Base-by-base conservation (phyloP, 2,113 vertebrate genomes). In the Terrapene triunguis region DNA sequence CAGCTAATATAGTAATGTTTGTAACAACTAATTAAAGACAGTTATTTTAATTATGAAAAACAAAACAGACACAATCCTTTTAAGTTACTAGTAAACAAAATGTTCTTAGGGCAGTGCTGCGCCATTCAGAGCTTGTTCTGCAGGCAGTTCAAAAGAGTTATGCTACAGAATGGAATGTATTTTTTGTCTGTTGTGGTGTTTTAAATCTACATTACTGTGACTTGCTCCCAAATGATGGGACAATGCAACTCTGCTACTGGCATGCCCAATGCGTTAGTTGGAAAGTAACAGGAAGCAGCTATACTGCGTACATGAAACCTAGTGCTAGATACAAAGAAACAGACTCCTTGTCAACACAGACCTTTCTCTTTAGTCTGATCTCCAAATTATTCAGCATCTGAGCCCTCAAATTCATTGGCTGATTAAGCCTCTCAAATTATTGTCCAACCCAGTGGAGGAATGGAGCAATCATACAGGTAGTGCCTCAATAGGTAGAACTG, bases 1-100 rank as follows among this genome's bases (percentile, higher is more conserved):
- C 92, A 95, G 87, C 89, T 97, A 69, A 69, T n/a, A 21, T 69
- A n/a, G 32, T 14, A 65, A n/a, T 69, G 65, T 69, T 21, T 69
- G 35, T 69, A 69, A 69, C 8, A 69, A 69, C 35, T 69, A 93
- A 95, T 97, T 97, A 95, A 95, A 94, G 14, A 21, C 65, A 90
- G 79, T 54, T 91, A 14, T 54, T 96, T 92, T 29, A 92, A n/a
- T 82, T 79, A 57, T 87, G 42, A 89, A 84, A 92, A 90, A 65
- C 48, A 47, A 93, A 95, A 80, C 51, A 86, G 47, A 25, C 10
- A 42, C 74, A 90, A 80, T 57, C 57, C 81, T 97, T 94, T 35
- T 81, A 84, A 82, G 10, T 86, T 78, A 5, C 74, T 93, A 74
- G 85, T 92, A 94, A 93, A 14, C 4, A 44, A 72, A 86, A 76